Conservation (phyloP, 2,888 invertebrate genomes). For the Idaea dimidiata region DNA sequence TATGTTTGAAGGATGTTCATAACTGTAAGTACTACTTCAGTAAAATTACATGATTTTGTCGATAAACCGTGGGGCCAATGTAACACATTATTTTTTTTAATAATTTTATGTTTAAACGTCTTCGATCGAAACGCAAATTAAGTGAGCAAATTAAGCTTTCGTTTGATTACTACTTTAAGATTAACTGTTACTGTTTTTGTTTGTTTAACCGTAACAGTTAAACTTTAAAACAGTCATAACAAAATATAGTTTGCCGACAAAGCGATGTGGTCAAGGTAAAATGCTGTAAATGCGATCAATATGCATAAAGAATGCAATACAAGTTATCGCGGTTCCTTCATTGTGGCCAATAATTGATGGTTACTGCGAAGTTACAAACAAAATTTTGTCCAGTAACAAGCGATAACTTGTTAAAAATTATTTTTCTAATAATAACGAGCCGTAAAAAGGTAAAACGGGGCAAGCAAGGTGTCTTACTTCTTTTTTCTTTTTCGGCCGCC, state of each 20-base stretch:
- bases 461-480: constrained; percentile 93
- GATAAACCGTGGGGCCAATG: neutral
- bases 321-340: constrained; percentile 71
- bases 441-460: constrained; percentile 78
- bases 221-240: constrained; percentile 52
- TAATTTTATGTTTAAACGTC: constrained; percentile 17
- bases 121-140: constrained; percentile 60
- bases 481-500: constrained; percentile 99
- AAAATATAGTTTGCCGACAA: constrained; percentile 59
- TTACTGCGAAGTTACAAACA: constrained; percentile 46
- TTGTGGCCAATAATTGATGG: constrained; percentile 57
- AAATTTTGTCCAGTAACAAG: constrained; percentile 59
- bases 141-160: constrained; percentile 59
- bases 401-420: constrained; percentile 75
- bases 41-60: neutral
- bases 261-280: constrained; percentile 74
- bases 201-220: constrained; percentile 54
- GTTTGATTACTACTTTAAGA: constrained; percentile 53
- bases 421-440: constrained; percentile 77
- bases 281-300: constrained; percentile 67
- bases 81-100: neutral
- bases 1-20: constrained; percentile 23
- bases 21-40: neutral
- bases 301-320: constrained; percentile 71
- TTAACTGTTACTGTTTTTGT: constrained; percentile 55